A percentile compares a stretch with the other conserved stretches of the same genome.
phyloP scores from a whole-genome alignment of 2,888 invertebrate species.

The Dascillus cervinus region DNA sequence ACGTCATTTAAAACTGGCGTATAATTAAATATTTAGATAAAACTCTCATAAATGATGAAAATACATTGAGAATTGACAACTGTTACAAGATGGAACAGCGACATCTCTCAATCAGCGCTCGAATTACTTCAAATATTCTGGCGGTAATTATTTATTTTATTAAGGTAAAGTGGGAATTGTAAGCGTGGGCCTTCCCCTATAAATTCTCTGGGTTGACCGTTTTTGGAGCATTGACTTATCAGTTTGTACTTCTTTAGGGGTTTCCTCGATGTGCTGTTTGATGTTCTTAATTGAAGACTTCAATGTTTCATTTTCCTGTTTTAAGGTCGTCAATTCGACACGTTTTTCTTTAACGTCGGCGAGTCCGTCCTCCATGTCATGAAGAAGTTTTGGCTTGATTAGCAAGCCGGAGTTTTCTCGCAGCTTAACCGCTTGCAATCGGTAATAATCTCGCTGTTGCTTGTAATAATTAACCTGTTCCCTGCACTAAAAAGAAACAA shows the following conservation, averaged over 20 bases:
- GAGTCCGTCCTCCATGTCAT: slow-evolving; percentile 43
- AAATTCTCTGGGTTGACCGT: slow-evolving; percentile 4
- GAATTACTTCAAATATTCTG: too few relatives aligned
- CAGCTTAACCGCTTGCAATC: slow-evolving; percentile 39
- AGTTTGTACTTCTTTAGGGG: slow-evolving; percentile 3
- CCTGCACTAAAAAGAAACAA: slow-evolving; percentile 20
- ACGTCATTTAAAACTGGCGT: slow-evolving; percentile 10
- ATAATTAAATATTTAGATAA: slow-evolving; percentile 2
- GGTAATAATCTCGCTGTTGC: slow-evolving; percentile 39
- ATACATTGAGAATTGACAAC: slow-evolving; percentile 9
- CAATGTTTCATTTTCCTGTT: slow-evolving; percentile 15
- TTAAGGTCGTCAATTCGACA: slow-evolving; percentile 13
- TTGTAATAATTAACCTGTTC: slow-evolving; percentile 38
- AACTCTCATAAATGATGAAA: slow-evolving; percentile 12
- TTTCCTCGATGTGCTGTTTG: slow-evolving; percentile 16
- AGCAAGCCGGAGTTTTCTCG: slow-evolving; percentile 44
- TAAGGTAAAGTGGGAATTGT: slow-evolving; percentile 7
- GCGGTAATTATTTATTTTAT: too few relatives aligned
- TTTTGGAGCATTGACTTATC: slow-evolving; percentile 5
- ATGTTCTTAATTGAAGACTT: slow-evolving; percentile 13
- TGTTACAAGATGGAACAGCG: slow-evolving; percentile 7
- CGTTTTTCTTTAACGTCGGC: slow-evolving; percentile 27
- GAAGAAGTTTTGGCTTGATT: slow-evolving; percentile 43
- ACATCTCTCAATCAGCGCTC: slow-evolving; percentile 3
- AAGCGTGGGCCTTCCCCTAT: slow-evolving; percentile 11